Conservation (phyloP, 2,797 vertebrate species). For the Sciurus carolinensis region DNA sequence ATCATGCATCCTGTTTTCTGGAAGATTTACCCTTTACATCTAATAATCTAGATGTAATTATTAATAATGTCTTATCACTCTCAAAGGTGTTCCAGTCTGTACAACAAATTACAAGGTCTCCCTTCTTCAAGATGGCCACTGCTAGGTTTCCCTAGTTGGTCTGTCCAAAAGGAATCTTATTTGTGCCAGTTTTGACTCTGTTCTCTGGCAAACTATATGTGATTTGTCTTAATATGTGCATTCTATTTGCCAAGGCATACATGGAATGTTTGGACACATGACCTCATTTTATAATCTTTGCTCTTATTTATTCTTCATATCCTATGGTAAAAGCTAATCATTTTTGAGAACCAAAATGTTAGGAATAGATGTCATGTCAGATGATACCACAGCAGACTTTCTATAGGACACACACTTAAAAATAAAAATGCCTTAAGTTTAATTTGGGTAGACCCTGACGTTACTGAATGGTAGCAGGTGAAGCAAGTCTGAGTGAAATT, state of each 20-base stretch:
- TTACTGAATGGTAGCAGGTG: not conserved
- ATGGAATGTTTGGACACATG: conserved; percentile 52
- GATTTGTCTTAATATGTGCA: conserved; percentile 18
- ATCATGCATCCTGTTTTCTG: not conserved
- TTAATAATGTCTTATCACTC: not conserved
- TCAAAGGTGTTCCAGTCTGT: not conserved
- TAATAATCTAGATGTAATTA: not conserved
- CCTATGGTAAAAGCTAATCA: conserved; percentile 15
- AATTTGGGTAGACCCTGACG: not conserved
- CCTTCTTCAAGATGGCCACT: conserved; percentile 11
- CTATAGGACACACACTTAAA: not conserved
- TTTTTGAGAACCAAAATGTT: conserved; percentile 57
- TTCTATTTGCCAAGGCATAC: conserved; percentile 59
- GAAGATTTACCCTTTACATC: conserved; percentile 25
- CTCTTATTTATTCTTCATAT: conserved; percentile 56
- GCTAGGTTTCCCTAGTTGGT: conserved; percentile 10
- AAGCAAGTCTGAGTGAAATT: conserved; percentile 35
- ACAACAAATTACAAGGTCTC: not conserved
- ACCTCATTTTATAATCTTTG: conserved; percentile 63
- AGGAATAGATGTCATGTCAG: not conserved
- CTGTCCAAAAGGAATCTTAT: conserved; percentile 2
- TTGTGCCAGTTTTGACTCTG: conserved; percentile 31
- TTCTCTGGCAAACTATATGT: conserved; percentile 12
- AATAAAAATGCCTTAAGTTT: conserved; percentile 42
- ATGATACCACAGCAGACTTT: not conserved